Conservation (phyloP, 2,888 invertebrate genomes). For the Clistopyga incitator region DNA sequence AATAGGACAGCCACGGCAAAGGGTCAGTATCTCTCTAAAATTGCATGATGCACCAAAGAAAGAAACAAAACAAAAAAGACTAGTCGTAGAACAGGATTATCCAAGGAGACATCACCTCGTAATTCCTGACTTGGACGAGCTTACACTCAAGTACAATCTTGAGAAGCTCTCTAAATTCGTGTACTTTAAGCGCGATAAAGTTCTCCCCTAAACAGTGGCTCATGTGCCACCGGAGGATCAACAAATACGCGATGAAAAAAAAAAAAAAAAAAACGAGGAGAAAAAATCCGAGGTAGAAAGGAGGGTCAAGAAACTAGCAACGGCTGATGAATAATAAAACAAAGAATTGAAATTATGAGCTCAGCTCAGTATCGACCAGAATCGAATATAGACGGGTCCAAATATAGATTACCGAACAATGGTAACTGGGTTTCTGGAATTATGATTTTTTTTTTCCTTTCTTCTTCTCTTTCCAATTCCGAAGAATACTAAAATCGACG, state of each 20-base stretch:
- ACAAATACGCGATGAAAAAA: slow-evolving; percentile 1
- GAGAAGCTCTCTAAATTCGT: slow-evolving; percentile 10
- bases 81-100: background rate
- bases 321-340: slow-evolving; percentile 1
- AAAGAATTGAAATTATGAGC: slow-evolving; percentile 21
- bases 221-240: background rate
- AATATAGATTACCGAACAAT: background rate
- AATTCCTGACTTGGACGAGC: slow-evolving; percentile 22
- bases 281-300: background rate
- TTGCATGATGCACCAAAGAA: background rate
- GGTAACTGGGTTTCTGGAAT: background rate
- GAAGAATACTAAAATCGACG: background rate
- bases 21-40: background rate
- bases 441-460: background rate
- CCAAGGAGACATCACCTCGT: slow-evolving; percentile 12
- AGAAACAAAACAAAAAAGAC: too few species aligned
- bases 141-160: slow-evolving; percentile 1
- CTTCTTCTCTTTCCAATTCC: too few species aligned
- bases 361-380: slow-evolving; percentile 2
- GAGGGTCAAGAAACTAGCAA: background rate
- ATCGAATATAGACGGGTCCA: background rate
- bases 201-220: slow-evolving; percentile 6
- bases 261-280: background rate
- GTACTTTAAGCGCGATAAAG: slow-evolving; percentile 28
- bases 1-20: too few species aligned